Base-by-base conservation (phyloP, 2,797 vertebrate genomes). In the Chromobotia macracanthus region DNA sequence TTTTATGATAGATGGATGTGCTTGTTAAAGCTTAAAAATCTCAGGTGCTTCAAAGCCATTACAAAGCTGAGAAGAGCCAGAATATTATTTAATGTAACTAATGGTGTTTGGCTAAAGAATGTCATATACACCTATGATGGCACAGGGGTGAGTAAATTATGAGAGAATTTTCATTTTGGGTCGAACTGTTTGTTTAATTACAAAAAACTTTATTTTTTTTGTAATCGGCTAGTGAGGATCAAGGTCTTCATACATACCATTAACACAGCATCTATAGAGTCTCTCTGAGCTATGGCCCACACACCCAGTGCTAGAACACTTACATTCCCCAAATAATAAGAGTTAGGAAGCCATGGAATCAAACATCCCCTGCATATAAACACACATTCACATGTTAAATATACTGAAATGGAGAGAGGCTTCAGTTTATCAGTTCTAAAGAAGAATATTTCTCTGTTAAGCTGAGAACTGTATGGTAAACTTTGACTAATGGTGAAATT, bases 271-370 rank as follows among this genome's bases (percentile, higher is more conserved):
- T 99, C 97, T 0, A 97, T 60, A 0, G 97, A 99, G 86, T 99
- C 97, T 84, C 94, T 87, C 87, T 98, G 96, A 3, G 95, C 96
- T 0, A 97, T 89, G 7, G 97, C 97, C 97, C 97, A 99, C 65
- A 98, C 92, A 0, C 97, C 97, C 66, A 99, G 23, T 1, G 95
- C 97, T 69, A 99, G 88, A 72, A 96, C 77, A 0, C 88, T 92
- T 87, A 96, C 94, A 87, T 99, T 98, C 19, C 93, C 91, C 94
- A 92, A 96, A 8, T 91, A 73, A 2, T 94, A 99, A 50, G 95
- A 91, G 21, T 0, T 0, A 0, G 91, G 89, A 58, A 93, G 80
- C 89, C 89, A 88, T 1, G 2, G 0, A 5, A 1, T 35, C 79
- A 96, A 92, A 82, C 92, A 94, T 2, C 93, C 96, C 95, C 97